These are phyloP conservation scores for Serripes groenlandicus DNA, from an alignment of 2,888 invertebrate species.

Conservation along the genomic window DNA sequence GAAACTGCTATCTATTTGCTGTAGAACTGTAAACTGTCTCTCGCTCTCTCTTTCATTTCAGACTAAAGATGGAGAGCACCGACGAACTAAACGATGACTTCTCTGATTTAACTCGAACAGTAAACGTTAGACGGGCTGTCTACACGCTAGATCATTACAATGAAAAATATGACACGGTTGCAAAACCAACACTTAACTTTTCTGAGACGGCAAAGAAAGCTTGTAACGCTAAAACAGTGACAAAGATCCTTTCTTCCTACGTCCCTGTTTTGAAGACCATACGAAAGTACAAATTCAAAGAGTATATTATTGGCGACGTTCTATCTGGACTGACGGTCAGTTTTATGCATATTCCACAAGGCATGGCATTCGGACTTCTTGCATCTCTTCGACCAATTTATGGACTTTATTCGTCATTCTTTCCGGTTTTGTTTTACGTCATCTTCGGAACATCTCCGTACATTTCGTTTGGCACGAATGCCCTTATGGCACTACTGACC, in stretches of 20 bases:
- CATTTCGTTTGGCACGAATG: conserved; percentile 81
- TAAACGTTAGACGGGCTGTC: background rate
- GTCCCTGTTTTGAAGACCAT: conserved; percentile 65
- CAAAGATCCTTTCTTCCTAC: conserved; percentile 21
- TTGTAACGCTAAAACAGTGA: background rate
- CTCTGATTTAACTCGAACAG: too few species aligned
- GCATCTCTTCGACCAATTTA: conserved; percentile 76
- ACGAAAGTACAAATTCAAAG: conserved; percentile 70
- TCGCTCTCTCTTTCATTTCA: too few species aligned
- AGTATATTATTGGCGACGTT: conserved; percentile 74
- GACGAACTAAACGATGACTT: too few species aligned
- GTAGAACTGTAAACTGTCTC: too few species aligned
- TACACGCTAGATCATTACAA: conserved; percentile 1
- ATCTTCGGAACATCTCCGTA: conserved; percentile 79
- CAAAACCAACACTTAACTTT: background rate
- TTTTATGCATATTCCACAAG: conserved; percentile 83
- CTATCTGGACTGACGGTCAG: conserved; percentile 80
- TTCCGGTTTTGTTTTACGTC: conserved; percentile 77
- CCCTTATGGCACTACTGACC: conserved; percentile 80
- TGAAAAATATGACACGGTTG: background rate
- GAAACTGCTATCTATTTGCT: too few species aligned
- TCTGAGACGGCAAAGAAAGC: background rate
- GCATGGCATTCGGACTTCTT: conserved; percentile 79
- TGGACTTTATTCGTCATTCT: conserved; percentile 80
- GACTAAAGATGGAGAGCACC: too few species aligned